Base-by-base conservation (phyloP, 2,888 invertebrate genomes). In the Ptychoptera albimana region DNA sequence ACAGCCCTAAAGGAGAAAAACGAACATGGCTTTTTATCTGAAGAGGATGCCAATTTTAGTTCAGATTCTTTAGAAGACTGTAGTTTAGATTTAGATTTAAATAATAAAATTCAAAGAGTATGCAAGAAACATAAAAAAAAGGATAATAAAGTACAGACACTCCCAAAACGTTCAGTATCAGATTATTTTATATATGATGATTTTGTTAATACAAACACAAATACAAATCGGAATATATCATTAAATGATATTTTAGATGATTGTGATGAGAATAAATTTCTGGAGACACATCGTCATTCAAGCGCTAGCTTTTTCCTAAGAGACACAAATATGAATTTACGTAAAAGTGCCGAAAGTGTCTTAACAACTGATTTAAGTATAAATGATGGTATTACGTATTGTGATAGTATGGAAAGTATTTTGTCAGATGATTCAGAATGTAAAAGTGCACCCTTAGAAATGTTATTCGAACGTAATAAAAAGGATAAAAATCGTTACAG, bases 301-400 rank as follows among this genome's bases (percentile, higher is more conserved):
- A 81, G 83, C 54, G 85, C 85, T 6, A 85, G 85, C 54, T 87
- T 87, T 65, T 86, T 85, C 53, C 59, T 86, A 16, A 82, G 82
- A 45, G 79, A 76, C 45, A 50, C 58, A 53, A 36, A 42, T 9
- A 34, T 42, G 11, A 57, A 59, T 1, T 57, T 59, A 36, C 73
- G 75, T 50, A 71, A 74, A 48, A 84, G 84, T 48, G 83, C 84
- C 55, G 86, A 86, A 53, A 84, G 84, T 15, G 71, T 86, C 32
- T 57, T 86, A 7, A 83, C 83, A 1, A 82, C 82, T 50, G 82
- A 82, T 50, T 74, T 76, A 51, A 64, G 73, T 41, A 68, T 68
- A 14, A 51, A 51, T 13, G 75, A 75, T 44, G 78, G 74, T 36
- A 58, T 63, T 45, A 68, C 75, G 47, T 80, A 79, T 55, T 82